These are phyloP conservation scores for Metallyticus violacea DNA, from an alignment of 2,888 invertebrate species.

Conservation along the genomic window DNA sequence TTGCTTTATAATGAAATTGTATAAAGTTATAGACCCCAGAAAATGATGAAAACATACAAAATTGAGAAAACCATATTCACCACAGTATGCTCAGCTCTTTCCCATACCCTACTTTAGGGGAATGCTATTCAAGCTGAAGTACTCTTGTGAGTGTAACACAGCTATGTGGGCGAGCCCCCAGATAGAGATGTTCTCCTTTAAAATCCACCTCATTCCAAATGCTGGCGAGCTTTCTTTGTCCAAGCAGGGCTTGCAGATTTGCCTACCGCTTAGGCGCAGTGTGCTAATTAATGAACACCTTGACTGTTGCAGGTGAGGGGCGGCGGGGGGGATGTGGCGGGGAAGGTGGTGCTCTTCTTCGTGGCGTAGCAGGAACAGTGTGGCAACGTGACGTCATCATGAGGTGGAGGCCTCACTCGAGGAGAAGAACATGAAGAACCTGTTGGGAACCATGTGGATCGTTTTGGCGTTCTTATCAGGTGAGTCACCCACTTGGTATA, in stretches of 20 bases:
- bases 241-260: neutral
- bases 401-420: conserved; percentile 40
- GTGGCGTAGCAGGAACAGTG: conserved; percentile 43
- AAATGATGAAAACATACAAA: no score
- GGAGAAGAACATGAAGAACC: conserved; percentile 53
- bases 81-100: no score
- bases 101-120: no score
- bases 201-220: neutral
- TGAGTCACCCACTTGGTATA: no score
- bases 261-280: neutral
- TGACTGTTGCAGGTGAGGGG: neutral
- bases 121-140: no score
- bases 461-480: conserved; percentile 60
- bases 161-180: no score
- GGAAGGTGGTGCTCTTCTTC: no score
- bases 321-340: neutral
- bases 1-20: no score
- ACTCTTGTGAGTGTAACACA: no score
- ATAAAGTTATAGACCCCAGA: no score
- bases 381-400: conserved; percentile 48
- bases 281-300: neutral
- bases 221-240: neutral
- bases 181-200: neutral
- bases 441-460: conserved; percentile 61
- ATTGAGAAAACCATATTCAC: no score